Conservation (phyloP, 37 sponge, comb jelly and placozoan genomes). For the Aplysina aerophoba region DNA sequence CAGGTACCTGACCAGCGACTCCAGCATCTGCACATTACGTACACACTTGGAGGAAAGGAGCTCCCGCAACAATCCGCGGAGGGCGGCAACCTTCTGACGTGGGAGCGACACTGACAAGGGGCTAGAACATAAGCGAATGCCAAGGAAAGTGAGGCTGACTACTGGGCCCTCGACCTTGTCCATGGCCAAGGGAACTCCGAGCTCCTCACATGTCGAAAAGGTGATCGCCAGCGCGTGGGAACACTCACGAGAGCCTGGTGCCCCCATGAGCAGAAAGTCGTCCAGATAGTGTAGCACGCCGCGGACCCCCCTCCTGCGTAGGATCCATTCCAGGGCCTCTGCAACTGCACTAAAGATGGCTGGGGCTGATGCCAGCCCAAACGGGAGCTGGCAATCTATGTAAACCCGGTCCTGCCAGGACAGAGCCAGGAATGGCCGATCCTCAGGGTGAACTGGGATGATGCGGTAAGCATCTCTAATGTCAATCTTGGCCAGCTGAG, state of each 20-base stretch:
- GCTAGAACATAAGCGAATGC: background rate
- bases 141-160: background rate
- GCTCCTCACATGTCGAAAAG: background rate
- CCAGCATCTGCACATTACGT: too few species aligned
- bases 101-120: background rate
- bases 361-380: slow-evolving; percentile 29
- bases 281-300: slow-evolving; percentile 9
- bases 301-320: slow-evolving; percentile 8
- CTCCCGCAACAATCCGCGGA: too few species aligned
- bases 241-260: slow-evolving; percentile 12
- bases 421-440: slow-evolving; percentile 7
- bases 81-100: too few species aligned
- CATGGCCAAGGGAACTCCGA: slow-evolving; percentile 19
- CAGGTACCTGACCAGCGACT: too few species aligned
- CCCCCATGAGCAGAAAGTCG: slow-evolving; percentile 10
- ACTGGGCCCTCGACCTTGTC: slow-evolving; percentile 25
- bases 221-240: background rate
- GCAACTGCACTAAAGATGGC: slow-evolving; percentile 20
- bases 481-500: slow-evolving; percentile 26
- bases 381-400: slow-evolving; percentile 20
- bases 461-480: slow-evolving; percentile 17
- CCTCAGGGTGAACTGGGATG: slow-evolving; percentile 15
- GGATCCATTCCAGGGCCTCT: slow-evolving; percentile 28
- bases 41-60: too few species aligned
- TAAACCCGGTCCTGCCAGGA: slow-evolving; percentile 24